Evolutionary conservation across 2,797 vertebrate genomes (phyloP).

Genomic region (Danio jaintianensis): DNA sequence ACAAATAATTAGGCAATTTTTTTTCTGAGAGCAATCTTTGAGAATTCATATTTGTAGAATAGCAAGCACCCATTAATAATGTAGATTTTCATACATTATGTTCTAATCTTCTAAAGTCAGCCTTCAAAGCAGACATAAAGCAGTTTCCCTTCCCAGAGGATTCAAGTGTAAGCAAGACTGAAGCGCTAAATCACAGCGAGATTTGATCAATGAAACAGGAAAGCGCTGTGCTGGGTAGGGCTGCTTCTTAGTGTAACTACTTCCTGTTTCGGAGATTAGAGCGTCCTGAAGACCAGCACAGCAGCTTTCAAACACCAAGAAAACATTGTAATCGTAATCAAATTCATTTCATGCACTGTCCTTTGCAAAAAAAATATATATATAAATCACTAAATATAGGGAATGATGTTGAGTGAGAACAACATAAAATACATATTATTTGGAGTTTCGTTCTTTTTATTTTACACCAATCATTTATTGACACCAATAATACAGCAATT

Average conservation of each 20-base stretch:
- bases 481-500: too few relatives aligned
- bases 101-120: background rate
- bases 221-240: slow-evolving; percentile 85
- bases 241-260: slow-evolving; percentile 85
- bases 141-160: slow-evolving; percentile 23
- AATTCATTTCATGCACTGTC: background rate
- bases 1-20: too few relatives aligned
- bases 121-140: slow-evolving; percentile 21
- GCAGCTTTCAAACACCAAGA: background rate
- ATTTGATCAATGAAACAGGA: slow-evolving; percentile 82
- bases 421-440: too few relatives aligned
- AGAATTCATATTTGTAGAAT: background rate
- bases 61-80: background rate
- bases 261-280: slow-evolving; percentile 86
- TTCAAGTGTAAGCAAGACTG: slow-evolving; percentile 34
- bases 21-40: background rate
- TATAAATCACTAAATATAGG: background rate
- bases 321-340: background rate
- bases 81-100: background rate
- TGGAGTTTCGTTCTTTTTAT: too few relatives aligned
- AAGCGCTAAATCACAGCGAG: slow-evolving; percentile 71
- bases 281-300: slow-evolving; percentile 44
- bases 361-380: background rate
- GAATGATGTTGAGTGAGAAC: too few relatives aligned
- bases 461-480: too few relatives aligned